Base-by-base conservation (phyloP, 1,140 invertebrate genomes). In the Plectrocnemia conspersa region DNA sequence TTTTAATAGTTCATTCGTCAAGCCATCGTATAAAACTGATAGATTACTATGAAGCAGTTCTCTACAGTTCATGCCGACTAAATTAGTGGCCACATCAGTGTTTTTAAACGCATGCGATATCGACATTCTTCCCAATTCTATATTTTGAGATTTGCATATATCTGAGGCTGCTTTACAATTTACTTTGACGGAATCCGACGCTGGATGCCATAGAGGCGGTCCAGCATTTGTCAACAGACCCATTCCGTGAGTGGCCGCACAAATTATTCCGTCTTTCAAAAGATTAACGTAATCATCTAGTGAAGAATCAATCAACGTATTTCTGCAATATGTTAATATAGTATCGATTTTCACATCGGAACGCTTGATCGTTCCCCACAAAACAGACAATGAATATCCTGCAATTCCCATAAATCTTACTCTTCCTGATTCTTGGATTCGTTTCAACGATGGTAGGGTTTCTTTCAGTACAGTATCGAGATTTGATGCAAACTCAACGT, bases 211-310 rank as follows among this genome's bases (percentile, higher is more conserved):
- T 0, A 64, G 54, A 50, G 81, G 86, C 1, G 90, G 84, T 0
- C 87, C 89, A 27, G 66, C 64, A 68, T 83, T 85, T 7, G 88
- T 85, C 15, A 95, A 73, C 10, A 96, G 73, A 7, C 91, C 89
- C 87, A 94, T 86, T 1, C 80, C 83, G 15, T 87, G 81, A 2
- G 82, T 76, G 0, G 89, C 81, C 1, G 91, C 91, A 72, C 89
- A 91, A 18, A 96, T 83, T 13, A 96, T 74, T 18, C 87, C 92
- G 7, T 96, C n/a, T n/a, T n/a, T 87, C 79, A 59, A 92, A 92
- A 66, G 80, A 88, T 40, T 82, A 13, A 87, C 66, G 65, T 84
- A 92, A 11, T 89, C 76, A 32, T 79, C 65, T 0, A 97, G 72
- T 6, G 84, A 79, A 53, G 86, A 79, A 65, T 97, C 91, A 45